Conservation (phyloP, 2,113 vertebrate species). For the rat (Rattus norvegicus) region DNA sequence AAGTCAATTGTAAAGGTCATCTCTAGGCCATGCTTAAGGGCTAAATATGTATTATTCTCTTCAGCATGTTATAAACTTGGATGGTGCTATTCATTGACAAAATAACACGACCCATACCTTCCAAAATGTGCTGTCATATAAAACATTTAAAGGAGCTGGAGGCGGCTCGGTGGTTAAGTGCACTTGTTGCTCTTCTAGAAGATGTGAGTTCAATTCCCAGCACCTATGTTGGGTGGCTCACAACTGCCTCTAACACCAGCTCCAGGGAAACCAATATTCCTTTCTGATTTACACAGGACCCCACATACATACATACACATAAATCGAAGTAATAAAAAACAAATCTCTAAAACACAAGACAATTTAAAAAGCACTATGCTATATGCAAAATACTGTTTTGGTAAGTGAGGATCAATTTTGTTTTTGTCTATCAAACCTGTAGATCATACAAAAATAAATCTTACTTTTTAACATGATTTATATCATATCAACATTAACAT, state of each 20-base stretch:
- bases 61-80: neutral
- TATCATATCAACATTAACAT: neutral
- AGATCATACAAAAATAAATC: neutral
- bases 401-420: neutral
- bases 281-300: too few relatives aligned
- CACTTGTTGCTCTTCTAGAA: neutral
- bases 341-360: neutral
- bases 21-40: neutral
- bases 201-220: neutral
- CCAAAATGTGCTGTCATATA: neutral
- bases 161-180: neutral
- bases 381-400: neutral
- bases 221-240: neutral
- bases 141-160: neutral
- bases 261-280: neutral
- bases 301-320: neutral
- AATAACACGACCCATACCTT: neutral
- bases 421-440: neutral
- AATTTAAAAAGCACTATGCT: neutral
- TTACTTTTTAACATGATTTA: neutral
- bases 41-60: neutral
- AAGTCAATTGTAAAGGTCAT: neutral
- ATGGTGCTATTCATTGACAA: neutral
- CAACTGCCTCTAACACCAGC: neutral
- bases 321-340: neutral